These are phyloP conservation scores for Holothuria scabra DNA, from an alignment of 53 echinoderm and acorn worm species.

Conservation along the genomic window DNA sequence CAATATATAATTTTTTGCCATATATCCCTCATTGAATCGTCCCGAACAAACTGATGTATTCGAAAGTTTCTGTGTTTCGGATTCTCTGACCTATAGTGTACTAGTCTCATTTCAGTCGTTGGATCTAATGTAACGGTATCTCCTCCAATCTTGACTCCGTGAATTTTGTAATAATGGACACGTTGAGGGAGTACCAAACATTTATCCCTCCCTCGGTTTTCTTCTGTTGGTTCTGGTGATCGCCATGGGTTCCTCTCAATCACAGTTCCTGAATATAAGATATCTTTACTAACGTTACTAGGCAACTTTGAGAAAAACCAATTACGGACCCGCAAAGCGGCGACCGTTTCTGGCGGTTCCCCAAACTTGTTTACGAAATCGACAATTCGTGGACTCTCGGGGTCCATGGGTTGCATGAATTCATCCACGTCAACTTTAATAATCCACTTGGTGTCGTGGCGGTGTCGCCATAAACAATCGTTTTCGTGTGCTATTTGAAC, in stretches of 20 bases:
- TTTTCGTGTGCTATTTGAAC: conserved; percentile 95
- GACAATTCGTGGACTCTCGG: conserved; percentile 59
- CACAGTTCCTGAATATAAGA: conserved; percentile 56
- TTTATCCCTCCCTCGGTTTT: conserved; percentile 88
- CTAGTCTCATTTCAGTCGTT: conserved; percentile 74
- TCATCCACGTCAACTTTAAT: conserved; percentile 93
- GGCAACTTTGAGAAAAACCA: conserved; percentile 89
- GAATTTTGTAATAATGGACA: conserved; percentile 94
- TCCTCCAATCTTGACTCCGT: conserved; percentile 86
- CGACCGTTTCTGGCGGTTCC: conserved; percentile 55
- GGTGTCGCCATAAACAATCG: conserved; percentile 90
- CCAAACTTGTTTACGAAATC: conserved; percentile 71
- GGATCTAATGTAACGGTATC: conserved; percentile 83
- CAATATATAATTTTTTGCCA: conserved; percentile 68
- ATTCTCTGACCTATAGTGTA: conserved; percentile 87
- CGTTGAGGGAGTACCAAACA: conserved; percentile 77
- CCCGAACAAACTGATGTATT: conserved; percentile 65
- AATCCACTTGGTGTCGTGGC: conserved; percentile 83
- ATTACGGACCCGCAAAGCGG: conserved; percentile 76
- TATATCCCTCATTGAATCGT: conserved; percentile 75
- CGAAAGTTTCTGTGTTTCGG: conserved; percentile 78
- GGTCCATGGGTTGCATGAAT: conserved; percentile 89
- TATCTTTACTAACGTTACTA: conserved; percentile 49
- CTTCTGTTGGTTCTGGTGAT: conserved; percentile 67
- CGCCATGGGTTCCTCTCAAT: conserved; percentile 87